phyloP scores from a whole-genome alignment of 1,140 invertebrate genomes.

The Aphelinus certus region DNA sequence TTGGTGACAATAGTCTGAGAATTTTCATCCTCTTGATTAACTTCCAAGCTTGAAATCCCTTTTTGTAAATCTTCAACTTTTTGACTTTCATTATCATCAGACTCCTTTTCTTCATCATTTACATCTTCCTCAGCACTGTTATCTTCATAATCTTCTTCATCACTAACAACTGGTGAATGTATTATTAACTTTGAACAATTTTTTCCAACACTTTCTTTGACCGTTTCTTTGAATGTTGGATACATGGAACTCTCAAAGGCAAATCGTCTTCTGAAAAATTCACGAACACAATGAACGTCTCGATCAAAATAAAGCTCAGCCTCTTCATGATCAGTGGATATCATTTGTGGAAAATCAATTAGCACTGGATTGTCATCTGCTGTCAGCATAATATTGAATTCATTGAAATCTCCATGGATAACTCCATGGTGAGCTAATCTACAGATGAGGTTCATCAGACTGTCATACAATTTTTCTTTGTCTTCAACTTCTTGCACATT shows the following conservation, averaged over 20 bases:
- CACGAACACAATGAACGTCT: slow-evolving; percentile 92
- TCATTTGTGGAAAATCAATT: slow-evolving; percentile 99
- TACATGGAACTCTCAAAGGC: slow-evolving; percentile 89
- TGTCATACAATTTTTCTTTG: slow-evolving; percentile 86
- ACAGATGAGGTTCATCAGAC: slow-evolving; percentile 95
- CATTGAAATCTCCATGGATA: slow-evolving; percentile 99
- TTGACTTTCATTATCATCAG: slow-evolving; percentile 53
- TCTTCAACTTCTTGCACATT: slow-evolving; percentile 84
- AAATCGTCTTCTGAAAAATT: slow-evolving; percentile 93
- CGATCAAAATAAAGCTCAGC: slow-evolving; percentile 95
- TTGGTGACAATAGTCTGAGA: neutral
- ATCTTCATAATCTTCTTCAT: slow-evolving; percentile 54
- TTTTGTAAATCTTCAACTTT: slow-evolving; percentile 55
- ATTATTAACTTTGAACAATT: slow-evolving; percentile 23
- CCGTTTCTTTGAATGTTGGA: slow-evolving; percentile 86
- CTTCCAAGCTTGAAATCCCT: slow-evolving; percentile 35
- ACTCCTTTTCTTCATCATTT: slow-evolving; percentile 56
- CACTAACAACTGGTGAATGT: slow-evolving; percentile 18
- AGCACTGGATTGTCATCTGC: slow-evolving; percentile 85
- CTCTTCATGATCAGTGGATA: slow-evolving; percentile 92
- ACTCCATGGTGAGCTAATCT: slow-evolving; percentile 92
- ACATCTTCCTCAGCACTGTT: slow-evolving; percentile 52
- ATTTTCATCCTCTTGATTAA: slow-evolving; percentile 5
- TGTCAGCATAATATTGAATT: slow-evolving; percentile 96
- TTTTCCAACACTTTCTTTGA: slow-evolving; percentile 56